Evolutionary conservation across 2,888 invertebrate species (phyloP).

Genomic region (Xylocampa areola): DNA sequence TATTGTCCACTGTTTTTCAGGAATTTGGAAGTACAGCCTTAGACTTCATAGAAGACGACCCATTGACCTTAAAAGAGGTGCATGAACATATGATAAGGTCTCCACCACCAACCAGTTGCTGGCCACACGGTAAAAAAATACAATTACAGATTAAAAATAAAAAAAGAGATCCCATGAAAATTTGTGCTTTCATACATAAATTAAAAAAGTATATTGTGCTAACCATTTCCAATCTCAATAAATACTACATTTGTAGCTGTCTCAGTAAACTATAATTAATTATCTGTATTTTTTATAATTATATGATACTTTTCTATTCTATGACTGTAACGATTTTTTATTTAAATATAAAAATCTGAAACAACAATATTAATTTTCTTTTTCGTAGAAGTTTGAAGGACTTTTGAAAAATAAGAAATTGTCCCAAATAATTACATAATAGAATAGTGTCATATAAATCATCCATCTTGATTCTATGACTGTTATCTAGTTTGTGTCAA

Average conservation of each 20-base stretch:
- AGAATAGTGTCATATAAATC: no score
- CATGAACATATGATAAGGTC: conserved; percentile 95
- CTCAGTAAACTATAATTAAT: conserved; percentile 14
- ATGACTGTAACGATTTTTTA: not conserved
- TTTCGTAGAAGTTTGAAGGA: conserved; percentile 3
- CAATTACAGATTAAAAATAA: conserved; percentile 10
- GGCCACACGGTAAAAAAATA: conserved; percentile 89
- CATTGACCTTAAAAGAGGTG: conserved; percentile 93
- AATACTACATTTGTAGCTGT: conserved; percentile 28
- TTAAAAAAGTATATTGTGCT: conserved; percentile 34
- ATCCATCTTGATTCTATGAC: no score
- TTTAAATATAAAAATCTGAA: conserved; percentile 15
- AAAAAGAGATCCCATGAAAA: conserved; percentile 5
- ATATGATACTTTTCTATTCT: conserved; percentile 4
- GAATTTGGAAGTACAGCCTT: conserved; percentile 86
- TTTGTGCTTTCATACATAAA: conserved; percentile 11
- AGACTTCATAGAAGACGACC: conserved; percentile 91
- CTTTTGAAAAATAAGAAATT: no score
- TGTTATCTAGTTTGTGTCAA: no score
- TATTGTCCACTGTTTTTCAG: conserved; percentile 75
- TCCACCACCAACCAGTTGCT: conserved; percentile 93
- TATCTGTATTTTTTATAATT: not conserved
- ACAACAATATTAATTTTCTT: conserved; percentile 1
- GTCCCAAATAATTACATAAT: no score
- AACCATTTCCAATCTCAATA: conserved; percentile 24